Percentiles rank a stretch among this genome's conserved stretches.
Evolutionary conservation across 2,113 vertebrate genomes (phyloP).

Genomic region (Triplophysa dalaica): DNA sequence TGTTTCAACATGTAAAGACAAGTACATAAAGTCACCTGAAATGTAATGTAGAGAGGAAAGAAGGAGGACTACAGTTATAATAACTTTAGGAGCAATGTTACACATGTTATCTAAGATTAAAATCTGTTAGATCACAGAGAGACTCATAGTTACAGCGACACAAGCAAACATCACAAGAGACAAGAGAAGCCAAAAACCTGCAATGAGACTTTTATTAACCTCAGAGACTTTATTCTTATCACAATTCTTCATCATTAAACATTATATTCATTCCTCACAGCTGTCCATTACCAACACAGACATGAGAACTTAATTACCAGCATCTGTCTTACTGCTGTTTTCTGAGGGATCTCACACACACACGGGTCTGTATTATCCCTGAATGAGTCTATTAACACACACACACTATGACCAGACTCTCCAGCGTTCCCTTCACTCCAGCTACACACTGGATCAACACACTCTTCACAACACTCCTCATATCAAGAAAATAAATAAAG

Average conservation of each 20-base stretch:
- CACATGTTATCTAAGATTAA: too few relatives aligned
- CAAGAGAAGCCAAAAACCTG: neutral
- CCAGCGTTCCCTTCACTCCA: constrained; percentile 24
- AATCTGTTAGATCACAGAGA: too few relatives aligned
- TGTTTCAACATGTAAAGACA: too few relatives aligned
- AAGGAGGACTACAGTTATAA: too few relatives aligned
- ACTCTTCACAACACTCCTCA: neutral
- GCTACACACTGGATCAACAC: neutral
- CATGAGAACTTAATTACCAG: constrained; percentile 49
- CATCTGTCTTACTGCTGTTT: constrained; percentile 39
- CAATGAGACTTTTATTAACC: neutral
- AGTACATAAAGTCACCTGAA: too few relatives aligned
- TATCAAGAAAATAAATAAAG: neutral
- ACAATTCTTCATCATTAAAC: neutral
- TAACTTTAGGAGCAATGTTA: too few relatives aligned
- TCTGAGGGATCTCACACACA: constrained; percentile 27
- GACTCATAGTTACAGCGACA: neutral
- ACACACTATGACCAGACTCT: neutral
- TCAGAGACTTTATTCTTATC: neutral
- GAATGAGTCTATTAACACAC: constrained; percentile 40
- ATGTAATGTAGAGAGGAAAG: too few relatives aligned
- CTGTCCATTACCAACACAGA: constrained; percentile 23
- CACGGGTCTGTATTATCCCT: constrained; percentile 32
- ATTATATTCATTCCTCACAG: constrained; percentile 38
- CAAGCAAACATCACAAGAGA: neutral